Base-by-base conservation (phyloP, 2,888 invertebrate genomes). In the Meandrusa payeni region DNA sequence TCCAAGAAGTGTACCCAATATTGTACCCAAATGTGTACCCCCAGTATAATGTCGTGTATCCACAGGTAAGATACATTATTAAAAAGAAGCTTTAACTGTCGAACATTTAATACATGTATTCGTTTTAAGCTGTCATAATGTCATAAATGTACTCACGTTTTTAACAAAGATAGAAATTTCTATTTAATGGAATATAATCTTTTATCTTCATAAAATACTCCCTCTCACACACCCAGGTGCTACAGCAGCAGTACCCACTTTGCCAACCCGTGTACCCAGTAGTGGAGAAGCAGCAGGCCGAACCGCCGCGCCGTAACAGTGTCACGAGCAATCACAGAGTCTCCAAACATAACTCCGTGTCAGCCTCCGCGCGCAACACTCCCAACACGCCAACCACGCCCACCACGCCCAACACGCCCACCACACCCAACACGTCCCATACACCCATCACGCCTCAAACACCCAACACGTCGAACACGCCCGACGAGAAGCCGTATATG, bases 41-140 rank as follows among this genome's bases (percentile, higher is more conserved):
- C 24, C 81, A 73, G 11, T 82, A 78, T 64, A 74, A 74, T 33
- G 50, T 79, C 2, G 45, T 82, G 3, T 82, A 82, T 43, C 82
- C 82, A 0, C 81, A 76, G 67, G 81, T 81, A 40, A 52, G 40
- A 27, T 9, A n/a, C n/a, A n/a, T n/a, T n/a, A n/a, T n/a, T n/a
- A n/a, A n/a, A n/a, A n/a, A n/a, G n/a, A n/a, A n/a, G n/a, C n/a
- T n/a, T n/a, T n/a, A n/a, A n/a, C n/a, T n/a, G n/a, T n/a, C n/a
- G n/a, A n/a, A n/a, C n/a, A n/a, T n/a, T n/a, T n/a, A n/a, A n/a
- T n/a, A n/a, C n/a, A n/a, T n/a, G n/a, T n/a, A n/a, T n/a, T n/a
- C n/a, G n/a, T n/a, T n/a, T n/a, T n/a, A n/a, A n/a, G n/a, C n/a
- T n/a, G n/a, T n/a, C n/a, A n/a, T n/a, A n/a, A n/a, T n/a, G n/a